These are phyloP conservation scores for Morinoia aosen DNA, from an alignment of 2,888 invertebrate species.

Conservation along the genomic window DNA sequence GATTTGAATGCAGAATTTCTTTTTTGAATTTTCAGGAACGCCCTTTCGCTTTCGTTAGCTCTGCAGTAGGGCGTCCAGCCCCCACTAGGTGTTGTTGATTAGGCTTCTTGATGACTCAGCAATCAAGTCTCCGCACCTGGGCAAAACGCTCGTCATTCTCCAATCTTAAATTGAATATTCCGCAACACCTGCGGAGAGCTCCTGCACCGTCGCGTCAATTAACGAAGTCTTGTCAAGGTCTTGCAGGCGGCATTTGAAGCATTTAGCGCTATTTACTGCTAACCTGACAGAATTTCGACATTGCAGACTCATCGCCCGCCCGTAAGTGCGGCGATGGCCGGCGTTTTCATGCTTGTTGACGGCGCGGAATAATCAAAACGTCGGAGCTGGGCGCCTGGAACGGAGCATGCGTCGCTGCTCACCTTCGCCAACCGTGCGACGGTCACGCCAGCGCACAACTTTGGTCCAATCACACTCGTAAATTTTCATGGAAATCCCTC, in stretches of 20 bases:
- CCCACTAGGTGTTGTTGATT: neutral
- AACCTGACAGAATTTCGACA: neutral
- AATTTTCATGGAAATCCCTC: neutral
- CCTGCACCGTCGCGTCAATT: neutral
- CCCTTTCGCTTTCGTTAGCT: neutral
- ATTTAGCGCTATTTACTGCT: neutral
- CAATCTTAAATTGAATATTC: neutral
- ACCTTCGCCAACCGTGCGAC: neutral
- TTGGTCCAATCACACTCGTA: neutral
- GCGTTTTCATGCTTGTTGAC: neutral
- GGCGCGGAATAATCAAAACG: neutral
- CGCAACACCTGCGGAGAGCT: neutral
- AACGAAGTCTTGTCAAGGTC: neutral
- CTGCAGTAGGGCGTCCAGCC: neutral
- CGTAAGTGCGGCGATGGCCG: neutral
- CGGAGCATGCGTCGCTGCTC: neutral
- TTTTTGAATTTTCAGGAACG: neutral
- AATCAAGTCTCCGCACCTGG: neutral
- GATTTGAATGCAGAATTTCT: neutral
- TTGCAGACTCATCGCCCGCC: neutral
- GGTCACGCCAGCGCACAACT: neutral
- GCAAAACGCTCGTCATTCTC: neutral
- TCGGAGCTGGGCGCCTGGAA: neutral
- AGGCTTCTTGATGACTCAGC: neutral
- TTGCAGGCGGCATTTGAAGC: neutral